Evolutionary conservation across 2,888 invertebrate genomes (phyloP), one percentile per base, ranked within the genome.

Genomic region (Cheilosia pagana): DNA sequence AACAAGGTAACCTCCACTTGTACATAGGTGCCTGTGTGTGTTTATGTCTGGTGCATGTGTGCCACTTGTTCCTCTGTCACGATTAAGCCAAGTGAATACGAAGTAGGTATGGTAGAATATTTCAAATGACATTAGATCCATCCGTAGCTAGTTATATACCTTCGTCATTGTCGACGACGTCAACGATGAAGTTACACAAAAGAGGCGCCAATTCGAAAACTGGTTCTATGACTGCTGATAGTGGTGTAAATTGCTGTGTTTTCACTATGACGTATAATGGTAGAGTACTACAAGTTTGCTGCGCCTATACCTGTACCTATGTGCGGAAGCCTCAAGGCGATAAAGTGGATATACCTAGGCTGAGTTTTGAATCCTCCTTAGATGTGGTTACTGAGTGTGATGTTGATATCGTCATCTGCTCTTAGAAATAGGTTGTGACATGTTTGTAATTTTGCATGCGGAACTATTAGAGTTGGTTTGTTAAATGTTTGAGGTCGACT

Each of bases 121-220:
- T 72, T 53, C 45, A 45, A 53, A 79, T 53, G 78, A 79, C 79
- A 74, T 79, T 62, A 67, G 79, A 81, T 67, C 67, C 39, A 81
- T 67, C 67, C 41, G 21, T 52, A 59, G 59, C 39, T 57, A 57
- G 72, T 72, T 74, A 41, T 1, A 4, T 41, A 59, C 74, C 74
- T 67, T 74, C 53, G 67, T 74, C 59, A 67, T 65, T 74, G 79
- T 79, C 81, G 62, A 41, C 35, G 52, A 41, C 35, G 52, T 35
- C 39, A 52, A 63, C 52, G 70, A 70, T 59, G 59, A 71, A 81
- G 70, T 71, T 63, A 25, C 52, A 81, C 53, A 70, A 76, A 70
- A 76, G 75, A 70, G 81, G 81, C 81, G 81, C 81, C 81, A 81
- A 81, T 68, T 81, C 52, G 76, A 59, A 81, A 81, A 71, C 76